These are phyloP conservation scores for Acrocephalus kingi DNA, from an alignment of 2,113 vertebrate genomes.

Conservation along the genomic window DNA sequence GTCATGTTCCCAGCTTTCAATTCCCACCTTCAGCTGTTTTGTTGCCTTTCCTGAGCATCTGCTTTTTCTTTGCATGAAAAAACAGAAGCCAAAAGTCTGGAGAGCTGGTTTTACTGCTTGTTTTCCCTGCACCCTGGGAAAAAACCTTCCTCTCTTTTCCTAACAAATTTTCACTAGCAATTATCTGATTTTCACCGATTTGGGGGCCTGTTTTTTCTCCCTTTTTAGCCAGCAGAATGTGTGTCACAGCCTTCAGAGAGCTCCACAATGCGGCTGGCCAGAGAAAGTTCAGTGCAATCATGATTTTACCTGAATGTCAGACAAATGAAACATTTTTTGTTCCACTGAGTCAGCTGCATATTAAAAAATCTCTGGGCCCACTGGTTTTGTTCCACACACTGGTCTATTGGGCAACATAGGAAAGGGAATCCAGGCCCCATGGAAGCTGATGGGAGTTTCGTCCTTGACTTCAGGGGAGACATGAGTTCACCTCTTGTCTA, in stretches of 20 bases:
- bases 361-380: not conserved
- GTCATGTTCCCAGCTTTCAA: not conserved
- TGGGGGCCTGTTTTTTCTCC: not conserved
- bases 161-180: not conserved
- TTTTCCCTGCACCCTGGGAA: not conserved
- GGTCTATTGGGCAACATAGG: not conserved
- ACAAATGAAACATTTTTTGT: not conserved
- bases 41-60: not conserved
- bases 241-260: not conserved
- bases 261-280: not conserved
- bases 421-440: not conserved
- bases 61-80: not conserved
- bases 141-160: not conserved
- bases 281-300: not conserved
- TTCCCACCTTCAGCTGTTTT: not conserved
- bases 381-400: not conserved
- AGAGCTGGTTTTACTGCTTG: not conserved
- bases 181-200: not conserved
- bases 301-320: not conserved
- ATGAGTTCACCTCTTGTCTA: not conserved
- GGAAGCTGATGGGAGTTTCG: slow-evolving; percentile 14
- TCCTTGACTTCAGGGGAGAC: not conserved
- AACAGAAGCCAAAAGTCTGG: not conserved
- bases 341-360: not conserved
- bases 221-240: not conserved